These are phyloP conservation scores for Athripsodes cinereus DNA, from an alignment of 2,888 invertebrate genomes.

Conservation along the genomic window DNA sequence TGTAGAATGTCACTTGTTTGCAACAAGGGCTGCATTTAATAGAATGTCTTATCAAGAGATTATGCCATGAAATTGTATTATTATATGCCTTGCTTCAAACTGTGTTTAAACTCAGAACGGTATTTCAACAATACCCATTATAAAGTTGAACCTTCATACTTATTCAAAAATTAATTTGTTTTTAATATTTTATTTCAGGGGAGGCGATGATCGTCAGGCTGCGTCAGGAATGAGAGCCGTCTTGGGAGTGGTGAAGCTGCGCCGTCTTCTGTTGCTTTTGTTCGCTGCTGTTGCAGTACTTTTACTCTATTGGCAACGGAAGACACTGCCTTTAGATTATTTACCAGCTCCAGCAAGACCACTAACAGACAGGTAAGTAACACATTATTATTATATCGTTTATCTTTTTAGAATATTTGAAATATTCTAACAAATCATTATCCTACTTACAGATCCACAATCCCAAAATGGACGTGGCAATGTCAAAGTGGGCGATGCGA, in stretches of 20 bases:
- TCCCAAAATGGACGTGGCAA: conserved; percentile 70
- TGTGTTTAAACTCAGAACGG: not conserved
- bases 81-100: not conserved
- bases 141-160: no score
- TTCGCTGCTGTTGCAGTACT: conserved; percentile 52
- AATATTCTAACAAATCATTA: not conserved
- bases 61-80: not conserved
- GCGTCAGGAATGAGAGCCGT: conserved; percentile 49
- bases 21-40: not conserved
- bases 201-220: conserved; percentile 44
- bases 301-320: conserved; percentile 57
- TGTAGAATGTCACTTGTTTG: not conserved
- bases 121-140: no score
- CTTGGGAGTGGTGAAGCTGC: conserved; percentile 48
- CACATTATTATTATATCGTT: not conserved
- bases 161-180: not conserved
- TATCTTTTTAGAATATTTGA: not conserved
- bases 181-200: conserved; percentile 32
- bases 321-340: conserved; percentile 38
- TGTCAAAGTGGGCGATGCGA: conserved; percentile 67
- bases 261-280: conserved; percentile 50
- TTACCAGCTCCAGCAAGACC: conserved; percentile 39
- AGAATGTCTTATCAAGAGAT: conserved; percentile 1
- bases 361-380: conserved; percentile 30
- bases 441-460: conserved; percentile 41